Evolutionary conservation across 2,888 invertebrate species (phyloP), one percentile per base, ranked within the genome.

Genomic region (Stenolophus ochropezus): DNA sequence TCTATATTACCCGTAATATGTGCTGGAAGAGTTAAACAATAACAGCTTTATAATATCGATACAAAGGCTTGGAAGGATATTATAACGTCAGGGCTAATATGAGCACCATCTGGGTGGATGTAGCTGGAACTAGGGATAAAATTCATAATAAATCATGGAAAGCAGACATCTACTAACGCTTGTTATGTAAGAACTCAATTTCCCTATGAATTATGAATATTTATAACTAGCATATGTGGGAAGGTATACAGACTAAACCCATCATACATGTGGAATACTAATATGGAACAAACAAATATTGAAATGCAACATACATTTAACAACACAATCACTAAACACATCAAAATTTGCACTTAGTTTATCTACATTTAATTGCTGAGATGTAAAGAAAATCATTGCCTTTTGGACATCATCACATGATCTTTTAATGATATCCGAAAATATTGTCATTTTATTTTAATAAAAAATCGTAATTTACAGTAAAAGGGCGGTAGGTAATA

Each of bases 111-210:
- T 58, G 58, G n/a, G n/a, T n/a, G 58, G 20, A 23, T 58, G 58
- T 58, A 23, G 58, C 21, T 58, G 23, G n/a, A 58, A 58, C 56
- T 56, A 56, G 4, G 25, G 58, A 58, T 58, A 58, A 58, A 58
- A 58, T 14, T 58, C 23, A 23, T 25, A 58, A 58, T 58, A 58
- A 58, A 58, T 58, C 58, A 58, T 14, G 21, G 21, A 11, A 58
- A 8, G 58, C 23, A 23, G 23, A 58, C 23, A 20, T 58, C 58
- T 11, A 58, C 23, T 58, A 58, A 58, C 58, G 58, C 58, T 58
- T 58, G 58, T 58, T 58, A 58, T 58, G 58, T 21, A 51, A 51
- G 51, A 58, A 58, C 23, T 58, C 58, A 58, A 58, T 58, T 58
- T 58, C 21, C 20, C 8, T 23, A 58, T 58, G 58, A 58, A 58